Conservation (phyloP, 2,888 invertebrate species). For the Prosapia bicincta region DNA sequence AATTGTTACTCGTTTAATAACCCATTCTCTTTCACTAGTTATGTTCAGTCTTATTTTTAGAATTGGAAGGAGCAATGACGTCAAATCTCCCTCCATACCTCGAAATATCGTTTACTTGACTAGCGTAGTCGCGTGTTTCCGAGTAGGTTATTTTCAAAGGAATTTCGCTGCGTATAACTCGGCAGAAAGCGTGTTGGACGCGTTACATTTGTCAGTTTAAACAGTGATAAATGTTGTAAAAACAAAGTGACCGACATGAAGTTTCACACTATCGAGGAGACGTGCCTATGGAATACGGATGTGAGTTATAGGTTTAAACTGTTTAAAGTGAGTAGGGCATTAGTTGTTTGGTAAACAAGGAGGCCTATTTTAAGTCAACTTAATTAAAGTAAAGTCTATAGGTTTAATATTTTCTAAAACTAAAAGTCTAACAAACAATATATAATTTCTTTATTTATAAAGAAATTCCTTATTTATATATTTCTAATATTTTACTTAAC, state of each 20-base stretch:
- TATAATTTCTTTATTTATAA: too few species aligned
- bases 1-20: too few species aligned
- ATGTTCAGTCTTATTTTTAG: background rate
- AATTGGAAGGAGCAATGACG: background rate
- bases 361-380: too few species aligned
- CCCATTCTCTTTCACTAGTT: too few species aligned
- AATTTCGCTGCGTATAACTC: background rate
- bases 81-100: background rate
- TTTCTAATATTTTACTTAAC: too few species aligned
- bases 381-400: too few species aligned
- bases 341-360: too few species aligned
- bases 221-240: background rate
- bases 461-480: too few species aligned
- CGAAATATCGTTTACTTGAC: background rate
- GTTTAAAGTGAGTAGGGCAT: background rate
- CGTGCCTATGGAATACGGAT: background rate
- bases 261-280: background rate
- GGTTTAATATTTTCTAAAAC: too few species aligned
- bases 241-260: background rate
- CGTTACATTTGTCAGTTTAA: background rate
- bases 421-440: too few species aligned
- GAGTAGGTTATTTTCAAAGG: background rate
- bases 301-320: background rate
- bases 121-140: background rate
- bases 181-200: background rate